These are phyloP conservation scores for Umimayanthus kanabou DNA, from an alignment of 92 coral and sea anemone genomes.

Conservation along the genomic window DNA sequence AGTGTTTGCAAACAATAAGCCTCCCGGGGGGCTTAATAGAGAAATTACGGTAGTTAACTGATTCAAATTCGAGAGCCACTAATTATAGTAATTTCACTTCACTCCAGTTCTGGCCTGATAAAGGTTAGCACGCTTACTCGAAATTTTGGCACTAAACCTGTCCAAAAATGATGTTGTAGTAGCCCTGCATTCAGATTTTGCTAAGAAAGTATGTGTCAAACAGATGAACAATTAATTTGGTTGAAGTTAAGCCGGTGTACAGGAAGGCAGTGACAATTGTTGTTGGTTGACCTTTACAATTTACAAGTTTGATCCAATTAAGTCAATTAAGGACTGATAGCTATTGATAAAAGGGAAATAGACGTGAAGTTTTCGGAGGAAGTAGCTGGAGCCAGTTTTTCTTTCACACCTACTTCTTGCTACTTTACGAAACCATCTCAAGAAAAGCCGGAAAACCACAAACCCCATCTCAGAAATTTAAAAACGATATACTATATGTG, in stretches of 20 bases:
- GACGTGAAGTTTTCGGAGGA: not conserved
- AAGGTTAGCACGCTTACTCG: too few species aligned
- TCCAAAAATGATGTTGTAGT: too few species aligned
- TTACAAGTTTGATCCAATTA: not conserved
- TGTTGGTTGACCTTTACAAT: not conserved
- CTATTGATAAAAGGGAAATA: not conserved
- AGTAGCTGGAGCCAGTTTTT: not conserved
- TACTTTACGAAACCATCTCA: conserved; percentile 5
- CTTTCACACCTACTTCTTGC: conserved; percentile 14
- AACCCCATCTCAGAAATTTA: not conserved
- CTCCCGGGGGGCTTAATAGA: too few species aligned
- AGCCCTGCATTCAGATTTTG: not conserved
- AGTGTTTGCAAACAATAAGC: too few species aligned
- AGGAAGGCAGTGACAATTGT: not conserved
- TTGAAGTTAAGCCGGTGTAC: not conserved
- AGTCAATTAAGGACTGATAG: not conserved
- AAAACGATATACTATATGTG: not conserved
- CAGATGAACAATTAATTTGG: too few species aligned
- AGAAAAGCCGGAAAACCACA: conserved; percentile 22
- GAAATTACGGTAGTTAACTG: too few species aligned
- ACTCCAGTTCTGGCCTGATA: too few species aligned
- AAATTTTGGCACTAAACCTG: too few species aligned
- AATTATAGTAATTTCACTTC: too few species aligned
- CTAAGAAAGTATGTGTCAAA: too few species aligned
- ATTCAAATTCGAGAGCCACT: too few species aligned